Evolutionary conservation across 2,888 invertebrate genomes (phyloP).

Genomic region (Papilio protenor): DNA sequence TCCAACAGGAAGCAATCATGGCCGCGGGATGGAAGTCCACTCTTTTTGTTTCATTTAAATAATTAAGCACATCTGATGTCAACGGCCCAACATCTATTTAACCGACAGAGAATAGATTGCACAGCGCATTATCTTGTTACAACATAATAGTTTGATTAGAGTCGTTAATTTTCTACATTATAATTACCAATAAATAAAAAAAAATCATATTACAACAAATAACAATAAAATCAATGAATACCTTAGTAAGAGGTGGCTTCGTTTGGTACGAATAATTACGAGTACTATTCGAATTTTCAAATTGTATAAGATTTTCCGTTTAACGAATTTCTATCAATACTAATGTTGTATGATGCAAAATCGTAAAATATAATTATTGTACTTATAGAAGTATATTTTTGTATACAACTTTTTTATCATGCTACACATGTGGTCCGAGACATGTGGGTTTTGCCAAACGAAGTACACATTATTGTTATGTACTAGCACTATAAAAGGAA

Average conservation of each 20-base stretch:
- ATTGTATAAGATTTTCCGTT: too few relatives aligned
- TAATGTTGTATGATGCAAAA: not conserved
- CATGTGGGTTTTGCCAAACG: conserved; percentile 9
- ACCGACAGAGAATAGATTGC: conserved; percentile 2
- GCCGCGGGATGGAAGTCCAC: conserved; percentile 52
- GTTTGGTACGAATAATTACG: not conserved
- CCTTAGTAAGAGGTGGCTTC: not conserved
- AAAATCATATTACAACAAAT: not conserved
- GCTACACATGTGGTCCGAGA: not conserved
- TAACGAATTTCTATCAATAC: not conserved
- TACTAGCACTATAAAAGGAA: conserved; percentile 1
- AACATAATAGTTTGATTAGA: not conserved
- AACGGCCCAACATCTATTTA: conserved; percentile 57
- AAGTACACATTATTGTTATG: conserved; percentile 6
- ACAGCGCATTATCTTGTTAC: not conserved
- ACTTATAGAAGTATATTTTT: not conserved
- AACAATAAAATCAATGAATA: not conserved
- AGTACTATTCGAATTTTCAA: too few relatives aligned
- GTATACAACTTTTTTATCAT: not conserved
- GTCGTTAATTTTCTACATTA: not conserved
- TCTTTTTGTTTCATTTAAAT: conserved; percentile 68
- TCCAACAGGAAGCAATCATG: conserved; percentile 69
- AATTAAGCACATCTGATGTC: conserved; percentile 59
- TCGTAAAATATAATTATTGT: not conserved
- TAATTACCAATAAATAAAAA: not conserved